Base-by-base conservation (phyloP, 2,888 invertebrate species). In the Drosophila percnosoma region DNA sequence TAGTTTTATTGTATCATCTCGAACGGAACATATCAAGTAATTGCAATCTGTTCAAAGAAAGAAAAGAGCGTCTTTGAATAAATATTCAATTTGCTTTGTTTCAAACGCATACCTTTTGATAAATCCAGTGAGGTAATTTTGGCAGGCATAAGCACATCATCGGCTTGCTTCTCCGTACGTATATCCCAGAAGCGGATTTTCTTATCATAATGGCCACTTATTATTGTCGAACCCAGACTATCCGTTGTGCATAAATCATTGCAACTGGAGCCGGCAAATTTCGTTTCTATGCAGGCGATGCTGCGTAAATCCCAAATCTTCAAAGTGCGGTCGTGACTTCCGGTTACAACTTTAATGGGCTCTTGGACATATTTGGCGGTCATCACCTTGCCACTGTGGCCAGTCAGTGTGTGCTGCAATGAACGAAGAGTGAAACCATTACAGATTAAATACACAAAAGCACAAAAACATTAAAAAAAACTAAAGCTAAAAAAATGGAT, bases 151-250 rank as follows among this genome's bases (percentile, higher is more conserved):
- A 96, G 93, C 77, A 98, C 97, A 93, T 98, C 97, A 91, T 97
- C 97, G 73, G 96, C 95, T 81, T 96, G 96, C 89, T 96, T 95
- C 89, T 98, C 98, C 21, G 96, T 95, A 87, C 99, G 95, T 75
- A 97, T 96, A 93, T 99, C 99, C 99, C 99, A 99, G 93, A 99
- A 98, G 61, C 99, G 95, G 86, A 99, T 97, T 91, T 96, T 96
- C 93, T 98, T 99, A 94, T 99, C 99, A 93, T 97, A 99, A 94
- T 99, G 99, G 31, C 99, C 99, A 90, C 99, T 99, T 89, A 99
- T 98, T 86, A 99, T 97, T 62, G 97, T 97, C 24, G 97, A 96
- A 48, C 97, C 97, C 15, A 92, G 83, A 73, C 97, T 96, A 92
- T 98, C 97, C 68, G 96, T 96, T 79, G 97, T 98, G 82, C 99